Conservation (phyloP, 2,888 invertebrate species). For the Ariolimax columbianus region DNA sequence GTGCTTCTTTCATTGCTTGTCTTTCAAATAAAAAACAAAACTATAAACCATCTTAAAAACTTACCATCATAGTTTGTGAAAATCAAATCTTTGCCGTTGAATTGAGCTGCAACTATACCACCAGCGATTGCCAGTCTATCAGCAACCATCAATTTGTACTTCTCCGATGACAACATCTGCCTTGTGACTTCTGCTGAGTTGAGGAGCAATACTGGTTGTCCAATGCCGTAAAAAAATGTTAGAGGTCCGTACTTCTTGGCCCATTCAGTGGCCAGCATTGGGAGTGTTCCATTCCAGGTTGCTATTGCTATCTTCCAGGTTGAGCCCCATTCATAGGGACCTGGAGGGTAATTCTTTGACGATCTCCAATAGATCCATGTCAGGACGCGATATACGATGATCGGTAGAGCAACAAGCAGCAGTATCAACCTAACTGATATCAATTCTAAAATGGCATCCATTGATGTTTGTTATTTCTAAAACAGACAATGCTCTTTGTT, state of each 20-base stretch:
- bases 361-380: not conserved
- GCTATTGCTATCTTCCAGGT: conserved; percentile 3
- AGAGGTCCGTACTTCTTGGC: not conserved
- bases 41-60: not conserved
- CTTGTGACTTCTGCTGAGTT: conserved; percentile 1
- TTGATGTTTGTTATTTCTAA: not conserved
- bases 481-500: not conserved
- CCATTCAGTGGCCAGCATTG: conserved; percentile 5
- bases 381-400: not conserved
- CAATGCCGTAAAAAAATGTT: not conserved
- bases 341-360: not conserved
- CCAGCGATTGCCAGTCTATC: not conserved
- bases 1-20: too few species aligned
- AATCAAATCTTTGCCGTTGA: conserved; percentile 7
- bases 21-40: too few species aligned
- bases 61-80: conserved; percentile 15
- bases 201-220: not conserved
- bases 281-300: not conserved
- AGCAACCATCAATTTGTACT: not conserved
- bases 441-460: too few species aligned
- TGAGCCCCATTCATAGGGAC: conserved; percentile 3
- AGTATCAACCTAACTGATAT: too few species aligned
- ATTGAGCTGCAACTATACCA: not conserved
- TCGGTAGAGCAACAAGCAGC: not conserved
- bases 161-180: not conserved